Evolutionary conservation across 2,113 vertebrate species (phyloP).

Genomic region (Turdus rufiventris): DNA sequence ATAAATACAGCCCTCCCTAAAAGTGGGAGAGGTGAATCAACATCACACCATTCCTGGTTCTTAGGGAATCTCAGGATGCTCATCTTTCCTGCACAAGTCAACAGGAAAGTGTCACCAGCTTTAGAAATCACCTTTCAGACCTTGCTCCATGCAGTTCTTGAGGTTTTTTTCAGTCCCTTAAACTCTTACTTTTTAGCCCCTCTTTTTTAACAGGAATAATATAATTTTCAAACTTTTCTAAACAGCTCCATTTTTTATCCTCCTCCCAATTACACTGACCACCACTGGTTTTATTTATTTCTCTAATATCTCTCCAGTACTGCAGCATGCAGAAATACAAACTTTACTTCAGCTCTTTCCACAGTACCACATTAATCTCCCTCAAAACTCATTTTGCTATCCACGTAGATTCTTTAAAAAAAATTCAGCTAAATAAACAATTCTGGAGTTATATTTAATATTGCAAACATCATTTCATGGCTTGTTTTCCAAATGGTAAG

Average conservation of each 20-base stretch:
- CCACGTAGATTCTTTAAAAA: not conserved
- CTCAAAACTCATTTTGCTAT: not conserved
- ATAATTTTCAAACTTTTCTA: not conserved
- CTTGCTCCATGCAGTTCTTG: not conserved
- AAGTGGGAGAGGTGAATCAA: not conserved
- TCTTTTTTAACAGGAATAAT: not conserved
- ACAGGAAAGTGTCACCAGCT: not conserved
- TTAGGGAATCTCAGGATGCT: not conserved
- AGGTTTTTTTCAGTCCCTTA: not conserved
- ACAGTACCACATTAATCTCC: not conserved
- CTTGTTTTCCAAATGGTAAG: not conserved
- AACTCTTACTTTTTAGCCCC: not conserved
- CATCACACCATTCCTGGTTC: not conserved
- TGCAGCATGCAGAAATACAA: not conserved
- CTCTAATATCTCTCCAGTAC: not conserved
- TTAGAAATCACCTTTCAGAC: not conserved
- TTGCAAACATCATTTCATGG: not conserved
- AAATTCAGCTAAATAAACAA: not conserved
- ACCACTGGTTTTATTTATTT: slow-evolving; percentile 29
- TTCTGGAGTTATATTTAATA: not conserved
- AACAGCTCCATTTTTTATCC: not conserved
- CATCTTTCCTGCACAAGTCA: not conserved
- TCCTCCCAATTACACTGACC: not conserved
- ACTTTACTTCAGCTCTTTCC: not conserved
- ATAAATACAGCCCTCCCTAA: not conserved